Base-by-base conservation (phyloP, 2,888 invertebrate genomes). In the Amiota communis region DNA sequence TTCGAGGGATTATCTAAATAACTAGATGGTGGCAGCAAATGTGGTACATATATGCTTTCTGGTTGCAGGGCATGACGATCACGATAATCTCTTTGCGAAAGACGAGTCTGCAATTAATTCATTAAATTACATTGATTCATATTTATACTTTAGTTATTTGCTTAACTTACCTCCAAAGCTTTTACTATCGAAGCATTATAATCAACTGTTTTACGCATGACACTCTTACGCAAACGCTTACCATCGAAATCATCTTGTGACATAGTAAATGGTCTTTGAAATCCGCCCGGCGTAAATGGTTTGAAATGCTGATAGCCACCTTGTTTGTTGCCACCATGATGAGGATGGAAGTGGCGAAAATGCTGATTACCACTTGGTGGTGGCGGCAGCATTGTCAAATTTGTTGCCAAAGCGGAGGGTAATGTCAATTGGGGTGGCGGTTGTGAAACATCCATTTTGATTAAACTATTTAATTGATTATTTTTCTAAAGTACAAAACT, bases 151-250 rank as follows among this genome's bases (percentile, higher is more conserved):
- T 59, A 48, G 9, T 8, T 2, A 53, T 56, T 36, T 8, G 15
- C 67, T 63, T 65, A 13, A 86, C 87, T 90, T 90, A 95, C 96
- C 93, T 98, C 97, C 84, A 99, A 90, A 85, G 95, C 95, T 89
- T 95, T 96, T 76, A 98, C 95, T 86, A 98, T 95, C 53, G 98
- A 94, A 20, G 98, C 95, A 92, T 98, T 98, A 90, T 98, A 98
- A 91, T 99, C 99, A 72, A 99, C 98, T 49, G 98, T 99, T 91
- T 98, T 98, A 81, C 98, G 92, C 94, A 98, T 97, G 78, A 98
- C 97, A 81, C 98, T 97, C 91, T 98, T 98, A 86, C 98, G 92
- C 84, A 98, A 92, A 79, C 98, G 93, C 91, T 98, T 98, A 75
- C 98, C 98, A 92, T 98, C 98, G 88, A 97, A 98, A 90, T 97